Base-by-base conservation (phyloP, 2,888 invertebrate species). In the Schizotus pectinicornis region DNA sequence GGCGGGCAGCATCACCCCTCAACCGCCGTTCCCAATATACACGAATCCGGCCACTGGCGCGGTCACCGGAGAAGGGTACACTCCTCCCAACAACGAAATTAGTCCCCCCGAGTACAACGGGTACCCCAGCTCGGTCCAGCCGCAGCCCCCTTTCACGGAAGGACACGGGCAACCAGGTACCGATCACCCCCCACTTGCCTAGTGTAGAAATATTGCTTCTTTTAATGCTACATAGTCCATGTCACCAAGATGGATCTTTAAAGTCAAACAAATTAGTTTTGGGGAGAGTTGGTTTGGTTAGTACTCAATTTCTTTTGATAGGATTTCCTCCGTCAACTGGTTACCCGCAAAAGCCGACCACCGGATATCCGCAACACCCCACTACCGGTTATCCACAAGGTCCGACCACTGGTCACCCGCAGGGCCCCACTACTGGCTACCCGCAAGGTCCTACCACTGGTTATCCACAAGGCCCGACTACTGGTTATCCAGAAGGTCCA, bases 1-100 rank as follows among this genome's bases (percentile, higher is more conserved):
- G 37, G 64, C 76, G 9, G 79, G 78, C 22, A 65, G 59, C 63
- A 73, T 67, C 65, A 77, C 68, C 43, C 80, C 76, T 46, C 78
- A 65, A 64, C 79, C 71, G 54, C 77, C 75, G 45, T 81, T 68
- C 71, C 68, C 73, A 2, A 63, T 73, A 6, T 70, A 68, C 36
- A 70, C 74, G 12, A 70, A 69, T 39, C 67, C 78, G 64, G 67
- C 72, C 62, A 66, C 79, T 66, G 59, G 77, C 64, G 51, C 70
- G 59, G 63, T 71, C 13, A 69, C 68, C 6, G 48, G 67, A 57
- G 47, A 74, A 67, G 69, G 73, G 64, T 67, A 68, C 39, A 62
- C 62, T 5, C 43, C 61, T 8, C 64, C 65, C 31, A 43, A 13
- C 6, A 59, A 54, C 36, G 62, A 61, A 49, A 63, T 68, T 12